Evolutionary conservation across 1,140 invertebrate genomes (phyloP).

Genomic region (Belonocnema kinseyi): DNA sequence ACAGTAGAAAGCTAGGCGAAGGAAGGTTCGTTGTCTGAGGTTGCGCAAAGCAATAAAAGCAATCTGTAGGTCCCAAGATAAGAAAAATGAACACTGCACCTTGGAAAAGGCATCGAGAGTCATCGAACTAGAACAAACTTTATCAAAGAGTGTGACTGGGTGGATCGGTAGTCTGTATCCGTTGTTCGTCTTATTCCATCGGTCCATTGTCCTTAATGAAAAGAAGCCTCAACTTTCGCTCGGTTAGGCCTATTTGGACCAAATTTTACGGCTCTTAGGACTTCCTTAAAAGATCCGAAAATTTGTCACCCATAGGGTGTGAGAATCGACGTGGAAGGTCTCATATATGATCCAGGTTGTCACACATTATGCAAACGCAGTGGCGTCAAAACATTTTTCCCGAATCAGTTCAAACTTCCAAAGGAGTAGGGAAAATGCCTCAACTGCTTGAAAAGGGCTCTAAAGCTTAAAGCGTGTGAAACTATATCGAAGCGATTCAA

Average conservation of each 20-base stretch:
- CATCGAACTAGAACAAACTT: slow-evolving; percentile 18
- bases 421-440: too few relatives aligned
- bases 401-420: too few relatives aligned
- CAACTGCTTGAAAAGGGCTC: too few relatives aligned
- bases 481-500: too few relatives aligned
- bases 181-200: slow-evolving; percentile 9
- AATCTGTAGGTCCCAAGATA: not conserved
- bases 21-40: not conserved
- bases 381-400: too few relatives aligned
- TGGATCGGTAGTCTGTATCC: not conserved
- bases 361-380: too few relatives aligned
- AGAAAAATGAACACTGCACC: not conserved
- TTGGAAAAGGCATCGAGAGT: slow-evolving; percentile 5
- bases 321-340: not conserved
- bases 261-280: slow-evolving; percentile 12
- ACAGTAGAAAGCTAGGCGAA: not conserved
- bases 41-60: not conserved
- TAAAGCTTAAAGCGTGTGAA: too few relatives aligned
- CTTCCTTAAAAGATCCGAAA: not conserved
- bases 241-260: not conserved
- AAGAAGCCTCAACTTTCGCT: slow-evolving; percentile 6
- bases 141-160: slow-evolving; percentile 23
- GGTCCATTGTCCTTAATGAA: slow-evolving; percentile 11
- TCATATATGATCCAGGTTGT: not conserved
- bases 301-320: slow-evolving; percentile 9